Evolutionary conservation across 2,888 invertebrate genomes (phyloP), one percentile per base, ranked within the genome.

Genomic region (Dolichomitus sp.): DNA sequence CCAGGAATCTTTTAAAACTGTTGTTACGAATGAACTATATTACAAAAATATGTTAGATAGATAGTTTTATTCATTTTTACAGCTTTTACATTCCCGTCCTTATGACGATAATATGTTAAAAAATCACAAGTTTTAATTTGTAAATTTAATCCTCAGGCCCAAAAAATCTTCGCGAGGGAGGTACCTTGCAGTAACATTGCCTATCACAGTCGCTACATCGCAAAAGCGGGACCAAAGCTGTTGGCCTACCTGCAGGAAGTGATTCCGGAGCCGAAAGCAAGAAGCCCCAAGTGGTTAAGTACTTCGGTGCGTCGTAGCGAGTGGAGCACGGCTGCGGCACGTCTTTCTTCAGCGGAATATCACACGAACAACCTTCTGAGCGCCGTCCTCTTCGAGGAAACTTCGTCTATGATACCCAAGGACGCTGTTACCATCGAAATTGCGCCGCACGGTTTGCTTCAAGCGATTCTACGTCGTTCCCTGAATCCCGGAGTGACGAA

Each of bases 161-260:
- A 97, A 87, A 97, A 96, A 0, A 95, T 98, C 61, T 98, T 98
- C 90, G 98, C 98, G 0, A 96, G 96, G 84, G 96, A 97, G 89
- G 98, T 99, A 0, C 96, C 97, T 30, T 97, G 97, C 89, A 96
- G 97, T 70, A 97, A 98, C 89, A 97, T 98, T 87, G 98, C 99
- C 0, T 99, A 98, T 90, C 98, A 99, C 91, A 98, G 98, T 80
- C 95, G 96, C 74, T 98, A 98, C 88, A 97, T 99, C 88, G 94
- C 96, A 3, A 95, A 95, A 52, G 96, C 96, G 84, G 97, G 97
- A 23, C 96, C 97, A 0, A 95, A 94, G 52, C 95, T 98, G 52
- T 92, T 96, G 1, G 94, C 95, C 70, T 95, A 96, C 86, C 90
- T 97, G 74, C 95, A 94, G 27, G 93, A 96, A 89, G 95, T 96